Percentiles rank a stretch among this genome's conserved stretches.
Conservation (phyloP, 2,797 vertebrate genomes). For the Neopelma chrysocephalum region DNA sequence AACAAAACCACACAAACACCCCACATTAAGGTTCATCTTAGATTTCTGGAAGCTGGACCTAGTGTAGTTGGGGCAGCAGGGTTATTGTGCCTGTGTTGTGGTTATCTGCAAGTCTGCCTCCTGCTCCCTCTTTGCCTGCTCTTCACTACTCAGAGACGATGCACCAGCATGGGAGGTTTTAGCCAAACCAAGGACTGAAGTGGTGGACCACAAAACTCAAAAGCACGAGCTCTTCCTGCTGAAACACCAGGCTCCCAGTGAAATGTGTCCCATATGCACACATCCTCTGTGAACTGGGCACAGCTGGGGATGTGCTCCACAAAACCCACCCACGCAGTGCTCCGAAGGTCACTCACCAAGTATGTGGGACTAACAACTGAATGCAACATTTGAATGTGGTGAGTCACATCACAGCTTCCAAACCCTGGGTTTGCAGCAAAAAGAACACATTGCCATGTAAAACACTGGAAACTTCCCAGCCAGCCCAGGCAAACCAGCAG, state of each 20-base stretch:
- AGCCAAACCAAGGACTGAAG: background rate
- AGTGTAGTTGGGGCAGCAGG: background rate
- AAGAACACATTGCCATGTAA: background rate
- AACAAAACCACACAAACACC: background rate
- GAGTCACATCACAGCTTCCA: background rate
- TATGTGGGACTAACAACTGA: background rate
- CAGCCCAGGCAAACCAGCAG: background rate
- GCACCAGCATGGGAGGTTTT: fast-evolving
- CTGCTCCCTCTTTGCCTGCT: background rate
- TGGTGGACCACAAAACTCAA: background rate
- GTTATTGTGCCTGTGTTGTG: too few relatives aligned
- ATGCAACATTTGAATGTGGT: fast-evolving
- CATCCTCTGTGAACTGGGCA: constrained; percentile 1
- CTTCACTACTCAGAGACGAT: background rate
- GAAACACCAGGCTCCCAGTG: background rate
- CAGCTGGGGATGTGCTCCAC: background rate
- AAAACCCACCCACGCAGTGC: background rate
- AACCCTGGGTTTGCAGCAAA: background rate
- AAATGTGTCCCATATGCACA: background rate
- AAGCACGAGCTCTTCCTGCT: background rate
- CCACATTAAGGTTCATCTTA: background rate
- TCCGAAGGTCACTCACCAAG: background rate
- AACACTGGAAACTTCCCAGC: background rate
- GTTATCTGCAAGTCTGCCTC: background rate
- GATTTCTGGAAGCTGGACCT: background rate